These are phyloP conservation scores for Tapirus indicus DNA, from an alignment of 2,797 vertebrate genomes.

Conservation along the genomic window DNA sequence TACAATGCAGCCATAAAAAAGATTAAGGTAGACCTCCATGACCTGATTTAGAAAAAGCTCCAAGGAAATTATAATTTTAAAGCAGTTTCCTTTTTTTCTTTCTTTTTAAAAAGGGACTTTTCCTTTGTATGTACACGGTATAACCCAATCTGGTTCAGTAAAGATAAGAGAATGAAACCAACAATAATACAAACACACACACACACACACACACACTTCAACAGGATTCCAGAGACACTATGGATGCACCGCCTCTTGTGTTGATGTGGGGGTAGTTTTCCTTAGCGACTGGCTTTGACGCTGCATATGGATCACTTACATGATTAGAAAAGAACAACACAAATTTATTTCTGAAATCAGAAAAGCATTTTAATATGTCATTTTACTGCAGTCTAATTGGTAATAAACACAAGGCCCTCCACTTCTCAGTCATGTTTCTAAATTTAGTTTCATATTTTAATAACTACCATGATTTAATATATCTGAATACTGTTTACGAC, in stretches of 20 bases:
- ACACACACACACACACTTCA: neutral
- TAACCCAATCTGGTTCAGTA: neutral
- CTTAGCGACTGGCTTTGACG: neutral
- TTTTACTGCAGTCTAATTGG: neutral
- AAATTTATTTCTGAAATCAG: constrained; percentile 2
- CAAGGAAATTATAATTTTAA: neutral
- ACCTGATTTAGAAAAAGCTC: neutral
- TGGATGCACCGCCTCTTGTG: neutral
- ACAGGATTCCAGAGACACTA: neutral
- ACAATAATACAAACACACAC: neutral
- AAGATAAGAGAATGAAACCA: neutral
- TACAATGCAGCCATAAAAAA: neutral
- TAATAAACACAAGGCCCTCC: neutral
- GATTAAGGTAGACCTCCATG: neutral
- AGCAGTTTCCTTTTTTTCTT: neutral
- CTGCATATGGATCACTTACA: neutral
- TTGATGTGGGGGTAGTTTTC: neutral
- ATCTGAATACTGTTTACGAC: neutral
- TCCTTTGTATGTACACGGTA: neutral
- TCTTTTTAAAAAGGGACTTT: neutral
- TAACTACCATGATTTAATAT: neutral
- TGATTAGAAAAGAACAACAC: neutral
- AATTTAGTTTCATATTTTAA: neutral
- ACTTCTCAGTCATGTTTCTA: neutral
- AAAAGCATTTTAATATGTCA: neutral